Base-by-base conservation (phyloP, 1,140 invertebrate species). In the Polyergus mexicanus region DNA sequence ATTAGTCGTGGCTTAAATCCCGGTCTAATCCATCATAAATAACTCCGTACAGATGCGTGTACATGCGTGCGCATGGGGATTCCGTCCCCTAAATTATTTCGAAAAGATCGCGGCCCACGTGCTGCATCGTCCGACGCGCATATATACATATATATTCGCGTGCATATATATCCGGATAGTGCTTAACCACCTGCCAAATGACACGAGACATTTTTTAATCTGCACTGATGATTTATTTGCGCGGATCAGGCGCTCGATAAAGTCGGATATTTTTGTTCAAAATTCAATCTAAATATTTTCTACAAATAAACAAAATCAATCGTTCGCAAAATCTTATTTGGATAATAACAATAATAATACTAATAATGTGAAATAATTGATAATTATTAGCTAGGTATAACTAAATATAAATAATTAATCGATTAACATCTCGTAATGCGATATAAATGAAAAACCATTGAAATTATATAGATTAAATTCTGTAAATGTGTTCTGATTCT, bases 11-110 rank as follows among this genome's bases (percentile, higher is more conserved):
- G 93, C 90, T 92, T 94, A 94, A 94, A 94, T 90, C 94, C 92
- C 86, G 86, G 88, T 80, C 94, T 94, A 94, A 94, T 94, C 94
- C 92, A 94, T 94, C 94, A 94, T 94, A 94, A 94, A 94, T 94
- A 94, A 94, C 94, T 94, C 91, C 85, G 91, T 91, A 86, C 92
- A 93, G 92, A 94, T 93, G 93, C 92, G 92, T 87, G 91, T 92
- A 68, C 91, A 78, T 90, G 84, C 86, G 86, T 85, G 71, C 83
- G 87, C 86, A 78, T 91, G 91, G 93, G 91, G 92, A 92, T 92
- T 80, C 90, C 88, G 91, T 93, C 93, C 94, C 94, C 93, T 94
- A 94, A 94, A 94, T 94, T 94, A 94, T 94, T 94, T 93, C 92
- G 89, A 94, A 94, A 94, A 93, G 93, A 94, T 94, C 93, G 90